A percentile compares a stretch with the other conserved stretches of the same genome.
Evolutionary conservation across 2,888 invertebrate species (phyloP).

Genomic region (Acanthopleura granulata): DNA sequence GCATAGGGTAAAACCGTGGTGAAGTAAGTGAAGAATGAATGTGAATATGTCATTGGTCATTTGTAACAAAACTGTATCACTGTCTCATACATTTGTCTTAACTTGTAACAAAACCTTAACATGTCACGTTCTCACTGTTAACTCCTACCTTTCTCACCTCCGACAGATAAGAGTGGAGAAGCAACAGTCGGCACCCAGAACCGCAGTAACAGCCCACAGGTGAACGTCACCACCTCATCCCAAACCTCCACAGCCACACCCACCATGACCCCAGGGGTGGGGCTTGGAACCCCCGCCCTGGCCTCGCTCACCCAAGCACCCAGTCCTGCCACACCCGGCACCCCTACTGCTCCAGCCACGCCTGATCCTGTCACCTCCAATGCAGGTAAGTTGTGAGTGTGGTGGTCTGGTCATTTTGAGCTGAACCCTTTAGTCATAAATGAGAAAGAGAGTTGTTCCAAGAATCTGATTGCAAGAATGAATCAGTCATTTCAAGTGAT

Average conservation of each 20-base stretch:
- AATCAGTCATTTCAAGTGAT: too few species aligned
- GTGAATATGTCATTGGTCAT: too few species aligned
- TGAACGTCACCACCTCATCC: slow-evolving; percentile 24
- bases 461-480: too few species aligned
- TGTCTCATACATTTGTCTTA: too few species aligned
- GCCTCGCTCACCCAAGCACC: slow-evolving; percentile 26
- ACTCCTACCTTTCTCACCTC: too few species aligned
- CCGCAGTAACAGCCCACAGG: slow-evolving; percentile 20
- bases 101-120: too few species aligned
- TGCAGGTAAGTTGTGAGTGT: background rate
- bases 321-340: slow-evolving; percentile 27
- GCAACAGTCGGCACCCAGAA: slow-evolving; percentile 18
- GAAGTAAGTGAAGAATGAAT: too few species aligned
- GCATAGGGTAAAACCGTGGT: too few species aligned
- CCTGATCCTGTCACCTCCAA: slow-evolving; percentile 23
- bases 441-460: too few species aligned
- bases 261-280: slow-evolving; percentile 20
- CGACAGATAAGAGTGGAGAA: slow-evolving; percentile 43
- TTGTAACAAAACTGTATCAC: too few species aligned
- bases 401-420: background rate
- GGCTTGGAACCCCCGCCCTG: slow-evolving; percentile 27
- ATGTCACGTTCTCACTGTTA: too few species aligned
- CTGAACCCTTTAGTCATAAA: too few species aligned
- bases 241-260: slow-evolving; percentile 19
- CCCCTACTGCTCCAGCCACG: slow-evolving; percentile 30